Conservation (phyloP, 2,888 invertebrate genomes). For the Agrotis clavis region DNA sequence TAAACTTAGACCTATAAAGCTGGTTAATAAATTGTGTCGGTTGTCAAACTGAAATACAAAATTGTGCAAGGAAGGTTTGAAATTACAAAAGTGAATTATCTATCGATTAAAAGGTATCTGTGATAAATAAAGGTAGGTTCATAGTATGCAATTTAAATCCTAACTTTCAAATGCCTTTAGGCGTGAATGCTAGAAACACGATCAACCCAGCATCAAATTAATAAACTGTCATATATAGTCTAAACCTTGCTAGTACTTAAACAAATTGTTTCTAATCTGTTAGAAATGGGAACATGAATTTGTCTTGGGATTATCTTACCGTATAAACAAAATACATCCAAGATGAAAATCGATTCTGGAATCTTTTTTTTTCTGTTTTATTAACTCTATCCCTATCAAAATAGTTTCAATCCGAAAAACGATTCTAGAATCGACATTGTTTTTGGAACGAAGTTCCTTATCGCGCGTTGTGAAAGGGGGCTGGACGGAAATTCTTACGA, state of each 20-base stretch:
- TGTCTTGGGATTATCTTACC: background rate
- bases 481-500: too few relatives aligned
- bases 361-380: too few relatives aligned
- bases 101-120: background rate
- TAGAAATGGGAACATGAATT: background rate
- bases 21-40: too few relatives aligned
- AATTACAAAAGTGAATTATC: background rate
- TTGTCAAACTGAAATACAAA: background rate
- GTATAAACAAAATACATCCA: background rate
- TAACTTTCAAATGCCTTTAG: constrained; percentile 28
- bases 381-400: too few relatives aligned
- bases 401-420: background rate
- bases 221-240: background rate
- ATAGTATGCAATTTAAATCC: constrained; percentile 5
- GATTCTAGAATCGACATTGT: background rate
- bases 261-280: background rate
- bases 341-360: background rate
- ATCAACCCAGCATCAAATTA: constrained; percentile 26
- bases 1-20: too few relatives aligned
- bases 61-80: background rate
- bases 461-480: too few relatives aligned
- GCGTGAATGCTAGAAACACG: constrained; percentile 12
- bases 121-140: background rate
- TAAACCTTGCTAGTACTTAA: background rate
- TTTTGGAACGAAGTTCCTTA: too few relatives aligned